These are phyloP conservation scores for Cynopterus brachyotis DNA, from an alignment of 2,113 vertebrate species.

Conservation along the genomic window DNA sequence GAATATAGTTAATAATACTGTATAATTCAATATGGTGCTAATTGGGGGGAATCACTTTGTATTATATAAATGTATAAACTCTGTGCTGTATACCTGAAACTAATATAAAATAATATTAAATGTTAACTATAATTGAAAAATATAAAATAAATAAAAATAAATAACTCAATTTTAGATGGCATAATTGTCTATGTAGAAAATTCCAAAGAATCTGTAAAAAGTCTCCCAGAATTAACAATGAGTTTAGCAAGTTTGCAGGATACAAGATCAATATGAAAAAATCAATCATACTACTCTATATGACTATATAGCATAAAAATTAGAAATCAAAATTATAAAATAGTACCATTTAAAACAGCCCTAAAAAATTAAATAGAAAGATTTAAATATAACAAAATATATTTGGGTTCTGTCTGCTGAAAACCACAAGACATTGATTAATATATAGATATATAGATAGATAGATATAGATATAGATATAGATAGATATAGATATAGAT, in stretches of 20 bases:
- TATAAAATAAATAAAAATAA: neutral
- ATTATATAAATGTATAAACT: no score
- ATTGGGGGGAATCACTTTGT: no score
- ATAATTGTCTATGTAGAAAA: neutral
- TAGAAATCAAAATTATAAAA: constrained; percentile 11
- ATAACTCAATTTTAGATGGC: neutral
- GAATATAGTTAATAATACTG: no score
- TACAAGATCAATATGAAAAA: neutral
- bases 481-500: neutral
- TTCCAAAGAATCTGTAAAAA: neutral
- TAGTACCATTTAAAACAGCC: neutral
- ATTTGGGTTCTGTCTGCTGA: neutral
- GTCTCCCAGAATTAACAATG: neutral
- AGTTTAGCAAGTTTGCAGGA: neutral
- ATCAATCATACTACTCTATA: neutral
- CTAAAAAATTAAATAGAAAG: neutral
- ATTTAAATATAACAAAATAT: neutral
- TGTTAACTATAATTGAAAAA: no score
- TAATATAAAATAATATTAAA: no score
- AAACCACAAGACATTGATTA: neutral
- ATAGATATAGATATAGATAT: neutral
- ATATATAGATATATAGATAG: neutral
- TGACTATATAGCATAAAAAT: neutral
- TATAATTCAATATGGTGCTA: no score
- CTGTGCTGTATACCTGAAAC: no score